Conservation (phyloP, 2,113 vertebrate species). For the Megalops atlanticus region DNA sequence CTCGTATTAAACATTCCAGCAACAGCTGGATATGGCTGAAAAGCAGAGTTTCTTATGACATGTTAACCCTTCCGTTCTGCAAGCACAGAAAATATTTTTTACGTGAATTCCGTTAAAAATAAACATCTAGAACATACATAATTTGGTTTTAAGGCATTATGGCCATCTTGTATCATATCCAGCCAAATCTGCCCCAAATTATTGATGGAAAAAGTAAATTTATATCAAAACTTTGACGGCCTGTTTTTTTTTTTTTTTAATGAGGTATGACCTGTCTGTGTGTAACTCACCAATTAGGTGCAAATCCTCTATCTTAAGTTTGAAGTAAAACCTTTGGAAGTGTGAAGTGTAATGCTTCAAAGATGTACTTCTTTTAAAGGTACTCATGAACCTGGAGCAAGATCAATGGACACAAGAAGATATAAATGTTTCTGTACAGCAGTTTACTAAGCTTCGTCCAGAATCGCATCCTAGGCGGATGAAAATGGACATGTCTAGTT, state of each 20-base stretch:
- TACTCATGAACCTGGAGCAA: not conserved
- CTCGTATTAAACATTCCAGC: no score
- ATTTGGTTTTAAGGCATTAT: no score
- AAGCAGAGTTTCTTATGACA: not conserved
- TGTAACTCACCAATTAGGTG: not conserved
- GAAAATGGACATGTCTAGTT: not conserved
- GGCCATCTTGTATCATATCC: no score
- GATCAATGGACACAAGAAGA: no score
- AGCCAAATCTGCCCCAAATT: no score
- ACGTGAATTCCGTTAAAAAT: no score
- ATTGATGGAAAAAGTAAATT: no score
- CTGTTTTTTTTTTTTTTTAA: not conserved
- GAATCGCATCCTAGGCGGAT: not conserved
- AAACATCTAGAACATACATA: no score
- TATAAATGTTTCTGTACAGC: not conserved
- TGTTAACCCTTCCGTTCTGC: not conserved
- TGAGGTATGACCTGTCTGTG: not conserved
- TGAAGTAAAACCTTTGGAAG: not conserved
- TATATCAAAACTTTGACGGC: no score
- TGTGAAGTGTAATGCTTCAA: not conserved
- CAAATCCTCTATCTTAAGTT: not conserved
- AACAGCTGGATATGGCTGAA: no score
- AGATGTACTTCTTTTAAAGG: not conserved
- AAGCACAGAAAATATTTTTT: not conserved
- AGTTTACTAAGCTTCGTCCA: not conserved